phyloP scores from a whole-genome alignment of 2,797 vertebrate genomes.

The Gadopsis marmoratus region DNA sequence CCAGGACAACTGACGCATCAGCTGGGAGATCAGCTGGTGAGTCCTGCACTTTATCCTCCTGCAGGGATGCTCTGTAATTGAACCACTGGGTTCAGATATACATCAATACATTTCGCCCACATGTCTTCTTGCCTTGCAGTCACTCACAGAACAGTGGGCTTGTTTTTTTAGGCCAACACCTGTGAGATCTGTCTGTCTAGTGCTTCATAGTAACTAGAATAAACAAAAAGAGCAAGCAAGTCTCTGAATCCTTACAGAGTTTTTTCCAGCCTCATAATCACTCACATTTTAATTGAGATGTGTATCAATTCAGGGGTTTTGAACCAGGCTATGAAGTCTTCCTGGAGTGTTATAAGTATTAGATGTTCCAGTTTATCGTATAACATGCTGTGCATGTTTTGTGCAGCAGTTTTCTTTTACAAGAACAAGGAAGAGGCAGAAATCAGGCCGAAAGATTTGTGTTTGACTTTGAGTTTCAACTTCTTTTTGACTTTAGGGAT shows the following conservation, averaged over 20 bases:
- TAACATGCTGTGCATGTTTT: neutral
- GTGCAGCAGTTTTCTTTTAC: neutral
- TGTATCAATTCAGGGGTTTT: neutral
- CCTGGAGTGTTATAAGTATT: neutral
- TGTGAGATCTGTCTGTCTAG: neutral
- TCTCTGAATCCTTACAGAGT: neutral
- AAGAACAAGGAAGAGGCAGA: neutral
- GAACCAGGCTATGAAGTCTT: neutral
- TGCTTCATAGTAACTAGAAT: neutral
- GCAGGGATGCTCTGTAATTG: neutral
- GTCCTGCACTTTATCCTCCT: neutral
- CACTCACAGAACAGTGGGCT: neutral
- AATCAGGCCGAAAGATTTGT: neutral
- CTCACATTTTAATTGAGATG: neutral
- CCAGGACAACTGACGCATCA: neutral
- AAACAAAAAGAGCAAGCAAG: neutral
- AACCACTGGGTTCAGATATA: neutral
- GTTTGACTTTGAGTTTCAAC: neutral
- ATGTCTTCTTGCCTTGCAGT: neutral
- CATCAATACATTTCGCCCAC: constrained; percentile 17
- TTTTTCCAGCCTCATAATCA: neutral
- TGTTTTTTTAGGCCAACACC: neutral
- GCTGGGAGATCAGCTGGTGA: constrained; percentile 6
- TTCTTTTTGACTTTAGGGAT: neutral
- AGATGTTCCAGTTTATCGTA: neutral